These are phyloP conservation scores for Lethrus apterus DNA, from an alignment of 1,140 invertebrate species.

Conservation along the genomic window DNA sequence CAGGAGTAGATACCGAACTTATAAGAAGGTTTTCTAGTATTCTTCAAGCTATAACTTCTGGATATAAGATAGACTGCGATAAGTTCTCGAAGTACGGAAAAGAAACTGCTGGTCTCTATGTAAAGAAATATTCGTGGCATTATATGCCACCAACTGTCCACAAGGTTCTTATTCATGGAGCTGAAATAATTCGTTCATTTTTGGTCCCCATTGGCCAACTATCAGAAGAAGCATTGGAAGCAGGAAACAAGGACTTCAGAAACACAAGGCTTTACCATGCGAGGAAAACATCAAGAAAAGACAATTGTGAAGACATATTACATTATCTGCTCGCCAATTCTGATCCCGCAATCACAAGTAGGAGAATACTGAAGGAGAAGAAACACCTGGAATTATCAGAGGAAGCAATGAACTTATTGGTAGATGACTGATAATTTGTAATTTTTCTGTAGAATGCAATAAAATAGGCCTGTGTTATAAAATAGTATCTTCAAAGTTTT, in stretches of 20 bases:
- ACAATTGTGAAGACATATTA: background rate
- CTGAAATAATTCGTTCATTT: slow-evolving; percentile 24
- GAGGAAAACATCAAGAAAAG: slow-evolving; percentile 5
- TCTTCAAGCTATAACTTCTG: slow-evolving; percentile 19
- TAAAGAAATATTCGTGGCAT: slow-evolving; percentile 30
- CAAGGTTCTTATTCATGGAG: slow-evolving; percentile 34
- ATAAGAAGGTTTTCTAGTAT: slow-evolving; percentile 16
- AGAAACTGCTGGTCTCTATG: slow-evolving; percentile 23
- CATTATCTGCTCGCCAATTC: background rate
- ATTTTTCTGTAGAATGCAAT: too few species aligned
- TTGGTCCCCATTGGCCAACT: slow-evolving; percentile 23
- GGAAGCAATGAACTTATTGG: too few species aligned
- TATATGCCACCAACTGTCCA: slow-evolving; percentile 31
- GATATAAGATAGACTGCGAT: slow-evolving; percentile 16
- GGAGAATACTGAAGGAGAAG: too few species aligned
- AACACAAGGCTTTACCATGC: background rate
- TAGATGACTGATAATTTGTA: too few species aligned
- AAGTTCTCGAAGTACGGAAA: slow-evolving; percentile 23
- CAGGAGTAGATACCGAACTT: slow-evolving; percentile 34
- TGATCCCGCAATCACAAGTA: too few species aligned
- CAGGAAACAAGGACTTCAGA: slow-evolving; percentile 24
- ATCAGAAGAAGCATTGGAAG: slow-evolving; percentile 28
- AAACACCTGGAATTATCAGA: too few species aligned
- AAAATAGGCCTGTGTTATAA: too few species aligned
- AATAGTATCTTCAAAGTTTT: too few species aligned